Base-by-base conservation (phyloP, 2,888 invertebrate species). In the Cordilura impudica region DNA sequence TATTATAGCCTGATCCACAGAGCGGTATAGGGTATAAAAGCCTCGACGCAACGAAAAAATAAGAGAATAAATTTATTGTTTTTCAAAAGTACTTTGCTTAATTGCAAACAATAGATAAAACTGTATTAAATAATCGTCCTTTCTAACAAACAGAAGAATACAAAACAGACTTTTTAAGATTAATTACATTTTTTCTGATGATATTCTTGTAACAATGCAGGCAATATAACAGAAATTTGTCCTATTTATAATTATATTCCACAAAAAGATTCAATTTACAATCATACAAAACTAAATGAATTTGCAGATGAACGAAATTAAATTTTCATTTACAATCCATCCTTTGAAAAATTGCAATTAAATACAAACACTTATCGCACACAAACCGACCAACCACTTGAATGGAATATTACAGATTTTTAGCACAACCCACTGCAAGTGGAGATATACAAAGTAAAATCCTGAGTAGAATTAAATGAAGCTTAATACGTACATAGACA, bases 401-500 rank as follows among this genome's bases (percentile, higher is more conserved):
- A 70, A 65, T 61, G 47, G 18, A 26, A 26, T 6, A 39, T n/a
- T 61, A 61, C 60, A 23, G 54, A 39, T 39, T 39, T 39, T n/a
- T n/a, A n/a, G n/a, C 35, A 18, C 26, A 47, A 7, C 31, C 47
- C 29, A 5, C 39, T 58, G 29, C 70, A 60, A 60, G 58, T 70
- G 35, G 65, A 60, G 60, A 14, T 39, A 47, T 23, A 73, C 69
- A 78, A 78, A 69, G 45, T 47, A 58, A 72, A 74, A 71, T 70
- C 67, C 23, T 45, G 71, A 39, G n/a, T 0, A 60, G 70, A 74
- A 70, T 70, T 66, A 74, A 78, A 78, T 74, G 74, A 78, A 78
- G 78, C 67, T 78, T 73, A 78, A 78, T 70, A 74, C 74, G 54
- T 74, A 66, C 74, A 61, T 74, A 66, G 66, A 74, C 61, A 74